These are phyloP conservation scores for Synanthedon tipuliformis DNA, from an alignment of 2,888 invertebrate species.

Conservation along the genomic window DNA sequence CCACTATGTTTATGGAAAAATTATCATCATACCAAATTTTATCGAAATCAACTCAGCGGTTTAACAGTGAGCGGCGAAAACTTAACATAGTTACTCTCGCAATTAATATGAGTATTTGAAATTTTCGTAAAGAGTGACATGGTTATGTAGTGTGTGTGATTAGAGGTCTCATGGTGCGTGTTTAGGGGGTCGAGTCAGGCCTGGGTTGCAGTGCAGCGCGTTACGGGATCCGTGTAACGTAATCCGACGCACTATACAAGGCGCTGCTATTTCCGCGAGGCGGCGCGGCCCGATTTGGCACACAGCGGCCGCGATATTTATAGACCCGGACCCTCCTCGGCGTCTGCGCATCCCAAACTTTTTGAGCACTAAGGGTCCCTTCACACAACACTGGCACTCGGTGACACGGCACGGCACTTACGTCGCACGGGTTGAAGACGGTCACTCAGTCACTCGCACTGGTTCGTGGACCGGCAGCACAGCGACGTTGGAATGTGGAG, in stretches of 20 bases:
- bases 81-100: too few species aligned
- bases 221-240: slow-evolving; percentile 31
- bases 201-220: too few species aligned
- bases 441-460: slow-evolving; percentile 59
- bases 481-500: slow-evolving; percentile 77
- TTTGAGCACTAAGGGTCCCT: slow-evolving; percentile 16
- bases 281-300: slow-evolving; percentile 32
- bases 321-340: slow-evolving; percentile 19
- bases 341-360: background rate
- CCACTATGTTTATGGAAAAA: too few species aligned
- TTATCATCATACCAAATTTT: too few species aligned
- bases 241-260: slow-evolving; percentile 57
- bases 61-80: slow-evolving; percentile 9
- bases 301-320: slow-evolving; percentile 41
- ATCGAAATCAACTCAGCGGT: too few species aligned
- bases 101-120: too few species aligned
- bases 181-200: too few species aligned
- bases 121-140: too few species aligned
- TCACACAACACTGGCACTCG: slow-evolving; percentile 35
- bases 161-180: too few species aligned
- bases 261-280: slow-evolving; percentile 42
- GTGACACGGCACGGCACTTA: slow-evolving; percentile 47
- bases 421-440: slow-evolving; percentile 68
- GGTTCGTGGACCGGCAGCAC: slow-evolving; percentile 58
- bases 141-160: too few species aligned